Conservation (phyloP, 2,888 invertebrate species). For the Rhagonycha lutea region DNA sequence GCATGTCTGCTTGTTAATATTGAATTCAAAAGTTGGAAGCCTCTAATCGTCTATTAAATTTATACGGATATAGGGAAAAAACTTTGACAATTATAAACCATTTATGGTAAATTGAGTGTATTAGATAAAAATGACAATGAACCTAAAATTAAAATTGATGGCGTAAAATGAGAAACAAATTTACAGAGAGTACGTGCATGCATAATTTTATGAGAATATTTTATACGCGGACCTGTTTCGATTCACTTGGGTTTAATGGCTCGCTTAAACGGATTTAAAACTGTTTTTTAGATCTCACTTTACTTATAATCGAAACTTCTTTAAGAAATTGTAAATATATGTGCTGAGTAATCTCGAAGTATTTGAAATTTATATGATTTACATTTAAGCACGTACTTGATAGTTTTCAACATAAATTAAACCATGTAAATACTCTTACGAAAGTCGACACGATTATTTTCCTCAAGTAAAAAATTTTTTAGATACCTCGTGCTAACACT, state of each 20-base stretch:
- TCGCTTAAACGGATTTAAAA: constrained; percentile 31
- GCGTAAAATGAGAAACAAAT: constrained; percentile 11
- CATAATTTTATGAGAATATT: constrained; percentile 32
- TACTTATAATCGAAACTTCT: constrained; percentile 20
- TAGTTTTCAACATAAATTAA: constrained; percentile 2
- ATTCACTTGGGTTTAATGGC: constrained; percentile 29
- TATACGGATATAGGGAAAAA: not conserved
- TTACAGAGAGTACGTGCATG: constrained; percentile 31
- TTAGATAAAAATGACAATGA: not conserved
- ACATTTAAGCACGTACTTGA: constrained; percentile 28
- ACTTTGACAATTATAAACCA: constrained; percentile 5
- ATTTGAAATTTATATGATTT: constrained; percentile 26
- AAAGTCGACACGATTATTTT: constrained; percentile 1
- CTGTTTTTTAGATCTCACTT: constrained; percentile 25
- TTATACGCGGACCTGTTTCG: constrained; percentile 27
- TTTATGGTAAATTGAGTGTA: not conserved
- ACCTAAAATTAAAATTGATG: not conserved
- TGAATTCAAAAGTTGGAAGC: constrained; percentile 32
- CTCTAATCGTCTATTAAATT: not conserved
- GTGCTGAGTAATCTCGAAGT: constrained; percentile 16
- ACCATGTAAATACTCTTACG: constrained; percentile 15
- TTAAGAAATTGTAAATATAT: constrained; percentile 17
- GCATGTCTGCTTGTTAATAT: constrained; percentile 35
- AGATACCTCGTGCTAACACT: not conserved
- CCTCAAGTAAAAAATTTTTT: not conserved